Conservation (phyloP, 2,113 vertebrate species). For the Melanocharis versteri region DNA sequence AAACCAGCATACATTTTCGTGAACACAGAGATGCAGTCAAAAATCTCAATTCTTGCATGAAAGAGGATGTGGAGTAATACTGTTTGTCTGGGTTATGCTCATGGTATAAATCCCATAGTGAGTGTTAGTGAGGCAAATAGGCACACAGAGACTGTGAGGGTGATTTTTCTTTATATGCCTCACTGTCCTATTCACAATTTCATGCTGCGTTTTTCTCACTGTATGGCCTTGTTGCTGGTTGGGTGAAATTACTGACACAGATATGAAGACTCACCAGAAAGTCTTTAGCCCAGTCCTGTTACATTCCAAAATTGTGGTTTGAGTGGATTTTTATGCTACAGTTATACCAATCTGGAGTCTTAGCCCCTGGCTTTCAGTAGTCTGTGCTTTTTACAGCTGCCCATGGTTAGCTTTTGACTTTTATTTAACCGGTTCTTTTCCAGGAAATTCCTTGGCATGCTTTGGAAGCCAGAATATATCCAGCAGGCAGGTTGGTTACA, state of each 20-base stretch:
- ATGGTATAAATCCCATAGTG: background rate
- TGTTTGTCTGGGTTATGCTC: constrained; percentile 24
- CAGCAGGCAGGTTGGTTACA: background rate
- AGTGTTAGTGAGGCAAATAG: background rate
- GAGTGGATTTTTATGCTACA: background rate
- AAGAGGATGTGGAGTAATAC: constrained; percentile 12
- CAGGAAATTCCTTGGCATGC: background rate
- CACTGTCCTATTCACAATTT: background rate
- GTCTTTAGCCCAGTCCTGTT: background rate
- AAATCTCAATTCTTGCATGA: background rate
- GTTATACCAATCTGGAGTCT: background rate
- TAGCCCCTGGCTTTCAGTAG: background rate
- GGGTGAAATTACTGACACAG: background rate
- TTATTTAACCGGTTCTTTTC: background rate
- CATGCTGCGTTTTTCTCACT: background rate
- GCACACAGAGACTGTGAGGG: background rate
- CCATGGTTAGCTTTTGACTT: background rate
- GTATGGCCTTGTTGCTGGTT: background rate
- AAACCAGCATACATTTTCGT: background rate
- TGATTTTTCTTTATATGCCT: background rate
- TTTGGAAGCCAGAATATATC: background rate
- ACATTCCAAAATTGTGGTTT: background rate
- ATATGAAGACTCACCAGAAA: background rate
- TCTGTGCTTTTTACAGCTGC: background rate
- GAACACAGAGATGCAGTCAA: background rate